Evolutionary conservation across 2,888 invertebrate genomes (phyloP).

Genomic region (Punctoribates punctum): DNA sequence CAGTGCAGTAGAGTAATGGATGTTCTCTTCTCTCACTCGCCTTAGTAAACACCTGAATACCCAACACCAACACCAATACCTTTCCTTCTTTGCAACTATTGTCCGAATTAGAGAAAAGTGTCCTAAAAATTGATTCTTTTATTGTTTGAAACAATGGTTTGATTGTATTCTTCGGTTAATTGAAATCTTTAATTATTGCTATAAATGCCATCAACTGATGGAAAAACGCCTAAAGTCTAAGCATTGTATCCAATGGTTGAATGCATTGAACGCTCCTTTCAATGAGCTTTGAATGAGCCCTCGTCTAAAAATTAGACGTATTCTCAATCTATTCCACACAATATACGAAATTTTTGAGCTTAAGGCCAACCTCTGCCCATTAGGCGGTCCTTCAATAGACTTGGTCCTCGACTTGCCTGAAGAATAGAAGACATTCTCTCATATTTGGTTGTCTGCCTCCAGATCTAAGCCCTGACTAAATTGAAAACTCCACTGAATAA

Average conservation of each 20-base stretch:
- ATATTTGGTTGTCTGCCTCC: not conserved
- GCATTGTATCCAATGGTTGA: no score
- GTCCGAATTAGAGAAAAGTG: no score
- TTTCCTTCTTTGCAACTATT: no score
- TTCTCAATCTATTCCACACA: not conserved
- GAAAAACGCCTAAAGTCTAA: no score
- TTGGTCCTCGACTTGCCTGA: not conserved
- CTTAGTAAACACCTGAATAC: not conserved
- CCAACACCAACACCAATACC: not conserved
- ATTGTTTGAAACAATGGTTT: no score
- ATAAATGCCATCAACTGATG: no score
- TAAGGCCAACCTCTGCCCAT: constrained; percentile 17
- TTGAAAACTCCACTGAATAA: not conserved
- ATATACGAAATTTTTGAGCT: constrained; percentile 5
- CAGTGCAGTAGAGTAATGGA: not conserved
- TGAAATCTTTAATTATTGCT: no score
- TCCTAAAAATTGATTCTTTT: no score
- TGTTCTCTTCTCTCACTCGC: not conserved
- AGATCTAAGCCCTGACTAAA: not conserved
- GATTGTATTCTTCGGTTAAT: no score
- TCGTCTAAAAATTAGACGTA: not conserved
- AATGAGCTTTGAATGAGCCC: not conserved
- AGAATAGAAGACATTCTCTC: not conserved
- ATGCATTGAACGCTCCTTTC: not conserved
- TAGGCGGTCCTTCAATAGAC: constrained; percentile 10